A percentile compares a stretch with the other conserved stretches of the same genome.
phyloP scores from a whole-genome alignment of 2,797 vertebrate genomes.

The Aulostomus chinensis region DNA sequence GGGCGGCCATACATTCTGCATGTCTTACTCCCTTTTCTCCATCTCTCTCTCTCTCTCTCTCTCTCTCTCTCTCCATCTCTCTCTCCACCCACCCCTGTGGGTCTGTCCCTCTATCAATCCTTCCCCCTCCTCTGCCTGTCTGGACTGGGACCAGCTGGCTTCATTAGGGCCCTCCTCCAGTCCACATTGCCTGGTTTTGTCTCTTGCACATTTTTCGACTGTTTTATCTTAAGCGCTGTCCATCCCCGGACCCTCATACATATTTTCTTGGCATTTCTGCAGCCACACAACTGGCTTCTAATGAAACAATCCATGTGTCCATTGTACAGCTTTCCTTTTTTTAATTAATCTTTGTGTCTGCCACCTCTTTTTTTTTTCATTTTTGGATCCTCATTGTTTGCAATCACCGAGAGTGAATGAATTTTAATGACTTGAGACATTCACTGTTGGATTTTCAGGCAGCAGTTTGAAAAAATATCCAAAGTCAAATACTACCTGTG shows the following conservation, averaged over 20 bases:
- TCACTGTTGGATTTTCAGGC: slow-evolving; percentile 53
- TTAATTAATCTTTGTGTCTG: slow-evolving; percentile 84
- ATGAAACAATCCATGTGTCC: slow-evolving; percentile 83
- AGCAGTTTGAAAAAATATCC: slow-evolving; percentile 62
- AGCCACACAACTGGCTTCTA: slow-evolving; percentile 82
- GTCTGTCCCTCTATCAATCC: slow-evolving; percentile 79
- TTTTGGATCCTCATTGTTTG: slow-evolving; percentile 76
- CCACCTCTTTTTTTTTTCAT: slow-evolving; percentile 60
- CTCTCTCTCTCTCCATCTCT: slow-evolving; percentile 60
- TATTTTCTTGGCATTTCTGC: slow-evolving; percentile 83
- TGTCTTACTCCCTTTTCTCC: slow-evolving; percentile 74
- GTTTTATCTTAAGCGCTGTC: slow-evolving; percentile 86
- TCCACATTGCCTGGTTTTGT: slow-evolving; percentile 84
- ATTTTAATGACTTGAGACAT: slow-evolving; percentile 69
- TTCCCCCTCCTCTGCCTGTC: slow-evolving; percentile 79
- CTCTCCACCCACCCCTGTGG: slow-evolving; percentile 67
- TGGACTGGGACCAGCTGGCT: slow-evolving; percentile 88
- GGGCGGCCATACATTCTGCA: slow-evolving; percentile 83
- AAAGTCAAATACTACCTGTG: slow-evolving; percentile 60
- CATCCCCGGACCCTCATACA: slow-evolving; percentile 81
- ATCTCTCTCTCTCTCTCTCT: slow-evolving; percentile 59
- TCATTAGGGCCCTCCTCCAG: slow-evolving; percentile 83
- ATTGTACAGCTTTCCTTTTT: slow-evolving; percentile 78
- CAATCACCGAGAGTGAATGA: slow-evolving; percentile 64
- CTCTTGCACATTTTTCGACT: slow-evolving; percentile 84